Evolutionary conservation across 1,140 invertebrate species (phyloP).

Genomic region (Drosophila nikananu): DNA sequence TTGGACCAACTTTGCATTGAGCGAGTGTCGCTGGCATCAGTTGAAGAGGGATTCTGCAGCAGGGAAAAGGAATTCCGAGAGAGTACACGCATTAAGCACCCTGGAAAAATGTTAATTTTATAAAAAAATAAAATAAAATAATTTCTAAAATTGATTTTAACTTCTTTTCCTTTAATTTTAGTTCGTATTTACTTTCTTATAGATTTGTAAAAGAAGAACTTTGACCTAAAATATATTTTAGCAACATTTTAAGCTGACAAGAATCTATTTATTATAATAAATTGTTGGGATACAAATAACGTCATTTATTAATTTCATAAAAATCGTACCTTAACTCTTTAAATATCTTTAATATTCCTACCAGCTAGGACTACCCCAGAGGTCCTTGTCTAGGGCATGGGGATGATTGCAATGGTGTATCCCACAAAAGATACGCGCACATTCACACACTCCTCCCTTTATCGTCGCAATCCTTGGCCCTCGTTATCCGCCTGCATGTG

Average conservation of each 20-base stretch:
- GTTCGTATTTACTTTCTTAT: too few relatives aligned
- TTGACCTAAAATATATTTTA: too few relatives aligned
- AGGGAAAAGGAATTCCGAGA: background rate
- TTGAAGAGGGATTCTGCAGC: constrained; percentile 1
- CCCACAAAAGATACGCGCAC: constrained; percentile 30
- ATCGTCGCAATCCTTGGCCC: constrained; percentile 9
- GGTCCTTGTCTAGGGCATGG: constrained; percentile 5
- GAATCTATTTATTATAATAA: background rate
- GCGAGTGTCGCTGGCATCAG: constrained; percentile 39
- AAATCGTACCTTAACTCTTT: background rate
- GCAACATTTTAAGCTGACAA: background rate
- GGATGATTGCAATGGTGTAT: constrained; percentile 21
- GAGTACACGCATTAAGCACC: background rate
- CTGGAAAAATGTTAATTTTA: background rate
- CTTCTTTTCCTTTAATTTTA: background rate
- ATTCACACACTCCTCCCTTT: background rate
- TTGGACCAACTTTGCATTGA: constrained; percentile 50
- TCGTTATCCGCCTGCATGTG: constrained; percentile 30
- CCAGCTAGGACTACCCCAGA: background rate
- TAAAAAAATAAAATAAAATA: background rate
- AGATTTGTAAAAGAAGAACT: too few relatives aligned
- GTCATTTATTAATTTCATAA: too few relatives aligned
- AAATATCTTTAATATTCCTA: background rate
- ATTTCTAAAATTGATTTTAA: background rate
- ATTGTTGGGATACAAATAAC: too few relatives aligned